These are phyloP conservation scores for Temnothorax longispinosus DNA, from an alignment of 1,140 invertebrate species.

Conservation along the genomic window DNA sequence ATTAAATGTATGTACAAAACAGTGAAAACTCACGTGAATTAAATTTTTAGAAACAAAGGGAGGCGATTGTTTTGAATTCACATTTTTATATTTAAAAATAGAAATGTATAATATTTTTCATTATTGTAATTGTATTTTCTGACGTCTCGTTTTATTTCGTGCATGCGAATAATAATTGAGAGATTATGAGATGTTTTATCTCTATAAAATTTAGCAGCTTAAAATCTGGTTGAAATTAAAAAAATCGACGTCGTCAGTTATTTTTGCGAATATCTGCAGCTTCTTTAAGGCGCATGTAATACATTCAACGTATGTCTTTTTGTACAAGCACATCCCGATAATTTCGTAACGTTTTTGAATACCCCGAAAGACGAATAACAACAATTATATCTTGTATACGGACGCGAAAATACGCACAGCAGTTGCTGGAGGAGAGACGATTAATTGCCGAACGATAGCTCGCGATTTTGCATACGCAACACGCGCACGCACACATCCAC, in stretches of 20 bases:
- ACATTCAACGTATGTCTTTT: neutral
- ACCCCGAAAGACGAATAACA: neutral
- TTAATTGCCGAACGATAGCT: slow-evolving; percentile 47
- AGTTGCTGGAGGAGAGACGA: slow-evolving; percentile 7
- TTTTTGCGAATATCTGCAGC: neutral
- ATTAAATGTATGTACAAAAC: neutral
- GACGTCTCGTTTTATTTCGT: neutral
- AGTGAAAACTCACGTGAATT: neutral
- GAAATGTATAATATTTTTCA: neutral
- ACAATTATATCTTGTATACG: neutral
- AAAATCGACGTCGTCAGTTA: neutral
- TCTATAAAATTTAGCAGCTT: neutral
- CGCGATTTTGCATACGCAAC: neutral
- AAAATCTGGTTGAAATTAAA: neutral
- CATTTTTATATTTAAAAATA: neutral
- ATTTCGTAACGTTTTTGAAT: neutral
- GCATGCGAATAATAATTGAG: neutral
- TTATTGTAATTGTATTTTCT: neutral
- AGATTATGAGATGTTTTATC: neutral
- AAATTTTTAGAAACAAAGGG: neutral
- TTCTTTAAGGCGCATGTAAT: neutral
- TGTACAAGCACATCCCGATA: neutral
- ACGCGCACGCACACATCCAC: neutral
- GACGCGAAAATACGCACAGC: slow-evolving; percentile 4
- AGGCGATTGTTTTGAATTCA: neutral